A percentile compares a stretch with the other conserved stretches of the same genome.
These are phyloP conservation scores for Galeopsomyia nigrocyanea DNA, from an alignment of 2,888 invertebrate species.

Conservation along the genomic window DNA sequence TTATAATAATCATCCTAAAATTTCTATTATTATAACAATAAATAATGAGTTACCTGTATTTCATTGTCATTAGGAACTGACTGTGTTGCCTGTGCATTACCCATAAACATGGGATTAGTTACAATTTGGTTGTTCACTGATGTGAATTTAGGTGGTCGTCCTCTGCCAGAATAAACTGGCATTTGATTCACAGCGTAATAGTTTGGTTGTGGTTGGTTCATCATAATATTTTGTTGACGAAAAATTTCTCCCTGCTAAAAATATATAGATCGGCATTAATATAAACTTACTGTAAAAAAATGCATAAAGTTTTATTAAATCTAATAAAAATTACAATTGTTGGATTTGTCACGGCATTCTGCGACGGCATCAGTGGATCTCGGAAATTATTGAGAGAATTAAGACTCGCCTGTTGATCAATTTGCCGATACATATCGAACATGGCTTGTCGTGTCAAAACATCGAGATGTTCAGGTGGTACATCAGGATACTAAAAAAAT, in stretches of 20 bases:
- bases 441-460: conserved; percentile 56
- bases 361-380: conserved; percentile 12
- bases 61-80: conserved; percentile 22
- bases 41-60: conserved; percentile 34
- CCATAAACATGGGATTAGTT: conserved; percentile 4
- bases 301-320: neutral
- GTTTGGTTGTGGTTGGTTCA: conserved; percentile 68
- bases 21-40: neutral
- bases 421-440: conserved; percentile 61
- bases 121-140: conserved; percentile 36
- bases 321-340: conserved; percentile 29
- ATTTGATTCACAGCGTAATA: conserved; percentile 44
- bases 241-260: conserved; percentile 61
- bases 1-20: neutral
- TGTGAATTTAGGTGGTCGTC: conserved; percentile 45
- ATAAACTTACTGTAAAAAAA: neutral
- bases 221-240: conserved; percentile 54
- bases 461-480: conserved; percentile 56
- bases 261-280: conserved; percentile 1
- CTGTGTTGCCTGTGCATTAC: conserved; percentile 25
- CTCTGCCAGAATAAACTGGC: conserved; percentile 48
- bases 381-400: conserved; percentile 32
- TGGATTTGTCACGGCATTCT: conserved; percentile 15
- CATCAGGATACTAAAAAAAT: conserved; percentile 58
- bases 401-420: conserved; percentile 55